Conservation (phyloP, 2,113 vertebrate species). For the Macquaria ambigua region DNA sequence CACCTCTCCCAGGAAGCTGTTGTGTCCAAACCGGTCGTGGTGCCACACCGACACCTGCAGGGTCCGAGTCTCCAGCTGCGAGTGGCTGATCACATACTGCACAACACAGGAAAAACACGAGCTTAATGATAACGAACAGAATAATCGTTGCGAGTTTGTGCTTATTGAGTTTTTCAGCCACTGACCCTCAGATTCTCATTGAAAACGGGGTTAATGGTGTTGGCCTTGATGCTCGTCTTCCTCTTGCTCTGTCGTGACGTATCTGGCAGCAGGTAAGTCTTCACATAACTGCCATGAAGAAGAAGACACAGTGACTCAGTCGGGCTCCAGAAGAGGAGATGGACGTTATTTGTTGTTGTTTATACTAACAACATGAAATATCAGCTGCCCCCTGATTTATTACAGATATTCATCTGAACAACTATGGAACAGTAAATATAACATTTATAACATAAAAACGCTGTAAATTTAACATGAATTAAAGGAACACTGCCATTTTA, state of each 20-base stretch:
- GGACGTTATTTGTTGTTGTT: neutral
- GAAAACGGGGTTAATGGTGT: conserved; percentile 93
- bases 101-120: conserved; percentile 5
- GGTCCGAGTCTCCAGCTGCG: conserved; percentile 94
- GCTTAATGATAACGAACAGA: neutral
- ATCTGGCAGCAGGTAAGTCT: conserved; percentile 96
- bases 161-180: conserved; percentile 4
- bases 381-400: neutral
- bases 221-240: conserved; percentile 96
- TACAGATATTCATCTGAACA: neutral
- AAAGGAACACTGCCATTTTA: neutral
- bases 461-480: neutral
- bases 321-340: neutral
- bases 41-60: conserved; percentile 98
- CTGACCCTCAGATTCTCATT: conserved; percentile 94
- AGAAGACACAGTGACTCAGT: conserved; percentile 7
- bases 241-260: conserved; percentile 96
- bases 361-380: neutral
- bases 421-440: neutral
- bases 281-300: conserved; percentile 90
- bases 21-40: conserved; percentile 94
- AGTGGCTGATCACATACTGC: conserved; percentile 97
- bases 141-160: too few species aligned
- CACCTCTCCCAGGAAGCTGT: conserved; percentile 97
- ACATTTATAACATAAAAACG: neutral